Evolutionary conservation across 2,888 invertebrate genomes (phyloP).

Genomic region (Ennomos fuscantarius): DNA sequence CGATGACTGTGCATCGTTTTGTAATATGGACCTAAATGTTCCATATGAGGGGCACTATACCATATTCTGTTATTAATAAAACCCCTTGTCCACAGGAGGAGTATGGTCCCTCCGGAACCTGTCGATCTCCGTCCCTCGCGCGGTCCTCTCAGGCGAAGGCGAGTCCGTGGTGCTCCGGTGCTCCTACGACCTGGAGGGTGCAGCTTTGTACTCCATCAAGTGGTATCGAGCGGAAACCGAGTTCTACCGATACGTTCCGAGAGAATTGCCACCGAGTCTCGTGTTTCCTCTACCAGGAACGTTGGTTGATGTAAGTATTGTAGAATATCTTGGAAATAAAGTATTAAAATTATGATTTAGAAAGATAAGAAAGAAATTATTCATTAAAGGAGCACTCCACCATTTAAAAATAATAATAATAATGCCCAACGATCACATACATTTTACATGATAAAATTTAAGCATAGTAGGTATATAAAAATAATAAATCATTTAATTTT

Average conservation of each 20-base stretch:
- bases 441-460: too few relatives aligned
- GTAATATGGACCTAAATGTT: too few relatives aligned
- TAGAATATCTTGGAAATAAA: not conserved
- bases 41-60: too few relatives aligned
- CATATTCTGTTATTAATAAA: too few relatives aligned
- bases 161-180: slow-evolving; percentile 82
- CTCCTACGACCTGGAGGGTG: slow-evolving; percentile 86
- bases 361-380: too few relatives aligned
- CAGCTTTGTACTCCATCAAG: slow-evolving; percentile 87
- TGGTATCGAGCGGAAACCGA: slow-evolving; percentile 91
- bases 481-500: too few relatives aligned
- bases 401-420: too few relatives aligned
- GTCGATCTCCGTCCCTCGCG: slow-evolving; percentile 81
- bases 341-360: too few relatives aligned
- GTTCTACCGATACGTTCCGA: slow-evolving; percentile 91
- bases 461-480: too few relatives aligned
- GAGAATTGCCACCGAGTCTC: slow-evolving; percentile 88
- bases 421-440: too few relatives aligned
- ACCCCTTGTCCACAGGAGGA: slow-evolving; percentile 58
- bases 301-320: slow-evolving; percentile 88
- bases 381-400: too few relatives aligned
- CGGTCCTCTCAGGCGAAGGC: slow-evolving; percentile 82
- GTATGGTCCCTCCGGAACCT: slow-evolving; percentile 79
- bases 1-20: too few relatives aligned
- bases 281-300: slow-evolving; percentile 88